phyloP scores from a whole-genome alignment of 1,140 invertebrate species.

The Eumeta japonica region DNA sequence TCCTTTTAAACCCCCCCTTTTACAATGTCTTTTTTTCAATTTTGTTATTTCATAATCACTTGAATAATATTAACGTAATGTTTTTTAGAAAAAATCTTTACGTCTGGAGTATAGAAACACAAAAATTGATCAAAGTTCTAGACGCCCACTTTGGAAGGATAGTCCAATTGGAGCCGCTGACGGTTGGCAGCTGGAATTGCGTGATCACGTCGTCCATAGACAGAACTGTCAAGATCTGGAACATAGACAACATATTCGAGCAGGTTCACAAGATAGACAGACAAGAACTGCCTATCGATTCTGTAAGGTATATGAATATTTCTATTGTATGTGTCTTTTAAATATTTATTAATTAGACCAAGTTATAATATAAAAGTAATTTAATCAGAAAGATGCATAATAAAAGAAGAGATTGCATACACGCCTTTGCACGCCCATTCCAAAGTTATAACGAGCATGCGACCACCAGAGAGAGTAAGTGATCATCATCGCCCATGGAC shows the following conservation, averaged over 20 bases:
- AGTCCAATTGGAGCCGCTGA: slow-evolving; percentile 83
- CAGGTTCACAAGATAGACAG: slow-evolving; percentile 95
- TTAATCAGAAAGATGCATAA: no score
- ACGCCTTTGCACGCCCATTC: background rate
- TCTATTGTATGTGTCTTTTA: background rate
- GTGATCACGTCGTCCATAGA: slow-evolving; percentile 97
- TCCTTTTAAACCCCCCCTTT: no score
- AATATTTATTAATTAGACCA: no score
- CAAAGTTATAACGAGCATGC: no score
- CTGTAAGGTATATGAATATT: slow-evolving; percentile 71
- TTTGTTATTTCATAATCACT: no score
- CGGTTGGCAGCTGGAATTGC: slow-evolving; percentile 88
- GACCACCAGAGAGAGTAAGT: no score
- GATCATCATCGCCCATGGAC: no score
- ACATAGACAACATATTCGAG: slow-evolving; percentile 98
- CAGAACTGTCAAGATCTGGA: slow-evolving; percentile 98
- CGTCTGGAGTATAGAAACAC: slow-evolving; percentile 83
- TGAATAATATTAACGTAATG: no score
- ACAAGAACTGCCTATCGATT: slow-evolving; percentile 93
- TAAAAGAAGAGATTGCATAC: background rate
- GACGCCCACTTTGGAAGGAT: slow-evolving; percentile 97
- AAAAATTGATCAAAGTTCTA: slow-evolving; percentile 83
- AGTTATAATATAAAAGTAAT: no score
- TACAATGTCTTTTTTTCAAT: no score
- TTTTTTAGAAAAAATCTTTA: slow-evolving; percentile 86